These are phyloP conservation scores for Stenichneumon culpator DNA, from an alignment of 2,888 invertebrate genomes.

Conservation along the genomic window DNA sequence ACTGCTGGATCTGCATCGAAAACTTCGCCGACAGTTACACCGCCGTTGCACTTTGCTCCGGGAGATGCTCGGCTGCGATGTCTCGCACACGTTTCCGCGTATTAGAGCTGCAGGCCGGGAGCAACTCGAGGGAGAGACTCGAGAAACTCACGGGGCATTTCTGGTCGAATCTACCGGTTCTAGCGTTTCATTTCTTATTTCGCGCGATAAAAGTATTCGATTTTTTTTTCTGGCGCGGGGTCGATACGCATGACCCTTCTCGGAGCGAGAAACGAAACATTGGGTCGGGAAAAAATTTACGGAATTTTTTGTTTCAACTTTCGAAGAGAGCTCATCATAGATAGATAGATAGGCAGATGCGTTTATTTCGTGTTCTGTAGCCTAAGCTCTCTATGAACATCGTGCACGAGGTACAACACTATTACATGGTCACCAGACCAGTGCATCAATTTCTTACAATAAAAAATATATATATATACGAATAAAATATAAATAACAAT, in stretches of 20 bases:
- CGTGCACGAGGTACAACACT: too few relatives aligned
- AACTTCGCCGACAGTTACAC: conserved; percentile 23
- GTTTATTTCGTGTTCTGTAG: too few relatives aligned
- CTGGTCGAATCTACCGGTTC: conserved; percentile 10
- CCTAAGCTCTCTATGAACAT: too few relatives aligned
- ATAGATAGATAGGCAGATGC: neutral
- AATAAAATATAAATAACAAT: too few relatives aligned
- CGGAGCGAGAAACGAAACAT: neutral
- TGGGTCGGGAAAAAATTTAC: neutral
- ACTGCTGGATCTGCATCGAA: conserved; percentile 35
- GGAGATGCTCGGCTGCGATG: neutral
- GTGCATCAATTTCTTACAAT: too few relatives aligned
- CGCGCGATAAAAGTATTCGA: neutral
- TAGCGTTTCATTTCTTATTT: neutral
- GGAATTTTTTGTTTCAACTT: neutral
- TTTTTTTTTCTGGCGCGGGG: neutral
- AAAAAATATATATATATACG: too few relatives aligned
- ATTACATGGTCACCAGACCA: too few relatives aligned
- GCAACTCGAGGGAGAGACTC: neutral
- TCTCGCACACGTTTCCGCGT: conserved; percentile 16
- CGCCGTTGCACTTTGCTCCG: conserved; percentile 19
- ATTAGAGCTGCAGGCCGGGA: neutral
- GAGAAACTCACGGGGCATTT: conserved; percentile 12
- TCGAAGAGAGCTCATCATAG: neutral
- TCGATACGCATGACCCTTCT: neutral